A percentile compares a stretch with the other conserved stretches of the same genome.
These are phyloP conservation scores for Phenganax subtilis DNA, from an alignment of 92 coral and sea anemone species.

Conservation along the genomic window DNA sequence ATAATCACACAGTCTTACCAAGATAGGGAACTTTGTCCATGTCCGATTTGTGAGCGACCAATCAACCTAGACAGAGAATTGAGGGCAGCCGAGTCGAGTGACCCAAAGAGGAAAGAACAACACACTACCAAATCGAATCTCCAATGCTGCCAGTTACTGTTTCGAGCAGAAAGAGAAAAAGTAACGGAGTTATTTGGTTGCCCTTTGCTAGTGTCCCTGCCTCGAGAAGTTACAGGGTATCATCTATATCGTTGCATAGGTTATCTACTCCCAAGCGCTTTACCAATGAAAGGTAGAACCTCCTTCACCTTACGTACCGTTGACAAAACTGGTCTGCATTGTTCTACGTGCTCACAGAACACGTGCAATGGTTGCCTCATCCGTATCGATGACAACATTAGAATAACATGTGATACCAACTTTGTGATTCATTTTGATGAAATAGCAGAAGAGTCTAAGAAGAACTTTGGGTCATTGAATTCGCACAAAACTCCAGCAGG, in stretches of 20 bases:
- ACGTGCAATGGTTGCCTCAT: constrained; percentile 24
- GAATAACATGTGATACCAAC: constrained; percentile 2
- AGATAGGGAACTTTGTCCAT: constrained; percentile 31
- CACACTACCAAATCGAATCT: neutral
- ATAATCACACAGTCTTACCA: constrained; percentile 24
- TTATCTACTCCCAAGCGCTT: constrained; percentile 22
- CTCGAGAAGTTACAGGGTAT: constrained; percentile 12
- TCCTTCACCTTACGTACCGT: constrained; percentile 31
- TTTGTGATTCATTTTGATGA: constrained; percentile 29
- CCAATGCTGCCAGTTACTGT: constrained; percentile 18
- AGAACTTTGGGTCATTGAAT: neutral
- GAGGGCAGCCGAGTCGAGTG: neutral
- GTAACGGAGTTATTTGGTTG: constrained; percentile 6
- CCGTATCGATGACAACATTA: constrained; percentile 16
- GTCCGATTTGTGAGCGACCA: constrained; percentile 36
- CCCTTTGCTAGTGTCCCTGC: constrained; percentile 10
- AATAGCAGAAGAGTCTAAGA: constrained; percentile 16
- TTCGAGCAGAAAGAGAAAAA: neutral
- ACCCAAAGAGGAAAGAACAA: neutral
- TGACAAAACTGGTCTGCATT: constrained; percentile 16
- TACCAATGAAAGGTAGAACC: constrained; percentile 28
- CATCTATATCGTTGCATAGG: constrained; percentile 32
- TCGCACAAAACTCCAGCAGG: neutral
- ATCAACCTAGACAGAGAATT: constrained; percentile 27
- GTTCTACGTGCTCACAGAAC: constrained; percentile 2